These are phyloP conservation scores for Hyposoter didymator DNA, from an alignment of 2,888 invertebrate species.

Conservation along the genomic window DNA sequence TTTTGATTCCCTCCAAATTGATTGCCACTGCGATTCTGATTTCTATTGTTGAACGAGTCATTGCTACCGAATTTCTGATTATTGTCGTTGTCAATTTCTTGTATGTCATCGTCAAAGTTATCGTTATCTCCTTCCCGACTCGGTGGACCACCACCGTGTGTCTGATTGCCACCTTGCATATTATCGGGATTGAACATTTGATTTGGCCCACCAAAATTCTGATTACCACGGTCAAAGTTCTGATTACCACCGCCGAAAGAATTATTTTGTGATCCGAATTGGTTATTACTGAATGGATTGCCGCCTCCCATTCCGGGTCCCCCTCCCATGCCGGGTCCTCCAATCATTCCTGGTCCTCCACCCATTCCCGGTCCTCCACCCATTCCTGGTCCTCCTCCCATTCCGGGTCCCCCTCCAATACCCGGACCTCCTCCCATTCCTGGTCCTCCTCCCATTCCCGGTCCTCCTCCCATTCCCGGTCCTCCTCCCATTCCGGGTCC, in stretches of 20 bases:
- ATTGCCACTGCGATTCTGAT: constrained; percentile 69
- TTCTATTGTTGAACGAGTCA: constrained; percentile 72
- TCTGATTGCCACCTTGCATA: constrained; percentile 62
- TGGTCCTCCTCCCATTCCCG: constrained; percentile 53
- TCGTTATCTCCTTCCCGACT: constrained; percentile 63
- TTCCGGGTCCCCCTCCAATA: constrained; percentile 76
- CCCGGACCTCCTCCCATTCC: constrained; percentile 44
- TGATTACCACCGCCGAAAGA: constrained; percentile 75
- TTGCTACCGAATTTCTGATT: constrained; percentile 60
- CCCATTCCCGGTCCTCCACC: constrained; percentile 45
- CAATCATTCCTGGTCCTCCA: constrained; percentile 33
- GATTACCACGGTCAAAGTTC: constrained; percentile 73
- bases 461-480: constrained; percentile 42
- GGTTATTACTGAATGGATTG: constrained; percentile 75
- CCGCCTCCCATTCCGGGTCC: constrained; percentile 45
- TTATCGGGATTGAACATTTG: constrained; percentile 61
- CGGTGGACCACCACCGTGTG: constrained; percentile 39
- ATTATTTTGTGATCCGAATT: constrained; percentile 73
- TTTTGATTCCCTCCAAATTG: constrained; percentile 70
- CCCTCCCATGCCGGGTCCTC: constrained; percentile 58
- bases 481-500: constrained; percentile 43
- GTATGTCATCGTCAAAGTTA: constrained; percentile 67
- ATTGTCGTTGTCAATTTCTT: constrained; percentile 64
- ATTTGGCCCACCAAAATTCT: constrained; percentile 56
- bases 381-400: constrained; percentile 53